These are phyloP conservation scores for Hyles vespertilio DNA, from an alignment of 1,140 invertebrate species.

Conservation along the genomic window DNA sequence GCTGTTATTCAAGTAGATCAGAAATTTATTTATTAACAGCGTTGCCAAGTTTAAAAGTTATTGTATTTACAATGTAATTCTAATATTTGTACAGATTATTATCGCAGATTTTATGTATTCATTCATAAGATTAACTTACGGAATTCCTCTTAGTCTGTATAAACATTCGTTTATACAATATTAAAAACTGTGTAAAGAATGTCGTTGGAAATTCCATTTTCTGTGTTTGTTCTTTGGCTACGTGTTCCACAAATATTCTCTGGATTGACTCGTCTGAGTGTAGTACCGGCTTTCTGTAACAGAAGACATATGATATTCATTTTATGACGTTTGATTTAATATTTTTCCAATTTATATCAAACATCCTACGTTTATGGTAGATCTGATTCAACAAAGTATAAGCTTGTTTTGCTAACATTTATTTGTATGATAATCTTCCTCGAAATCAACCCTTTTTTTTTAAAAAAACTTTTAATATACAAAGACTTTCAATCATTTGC, in stretches of 20 bases:
- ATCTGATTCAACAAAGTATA: too few relatives aligned
- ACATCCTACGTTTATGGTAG: too few relatives aligned
- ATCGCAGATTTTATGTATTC: not conserved
- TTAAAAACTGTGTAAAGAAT: constrained; percentile 73
- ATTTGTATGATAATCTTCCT: too few relatives aligned
- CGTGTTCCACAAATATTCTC: constrained; percentile 59
- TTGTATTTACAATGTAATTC: too few relatives aligned
- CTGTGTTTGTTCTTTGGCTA: constrained; percentile 57
- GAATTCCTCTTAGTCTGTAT: constrained; percentile 74
- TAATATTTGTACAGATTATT: not conserved
- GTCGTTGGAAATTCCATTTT: constrained; percentile 74
- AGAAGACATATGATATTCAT: not conserved
- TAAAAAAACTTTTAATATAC: too few relatives aligned
- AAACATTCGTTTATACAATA: constrained; percentile 74
- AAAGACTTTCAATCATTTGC: too few relatives aligned
- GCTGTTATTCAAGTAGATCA: too few relatives aligned
- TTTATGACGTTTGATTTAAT: not conserved
- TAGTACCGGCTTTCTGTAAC: constrained; percentile 53
- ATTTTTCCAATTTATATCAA: too few relatives aligned
- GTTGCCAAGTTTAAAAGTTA: too few relatives aligned
- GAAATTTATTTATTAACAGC: too few relatives aligned
- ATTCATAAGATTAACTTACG: constrained; percentile 32
- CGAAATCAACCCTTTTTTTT: too few relatives aligned
- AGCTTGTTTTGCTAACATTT: too few relatives aligned
- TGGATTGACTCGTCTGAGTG: constrained; percentile 67